A percentile compares a stretch with the other conserved stretches of the same genome.
Conservation (phyloP, 2,113 vertebrate species). For the Ceyx margarethae region DNA sequence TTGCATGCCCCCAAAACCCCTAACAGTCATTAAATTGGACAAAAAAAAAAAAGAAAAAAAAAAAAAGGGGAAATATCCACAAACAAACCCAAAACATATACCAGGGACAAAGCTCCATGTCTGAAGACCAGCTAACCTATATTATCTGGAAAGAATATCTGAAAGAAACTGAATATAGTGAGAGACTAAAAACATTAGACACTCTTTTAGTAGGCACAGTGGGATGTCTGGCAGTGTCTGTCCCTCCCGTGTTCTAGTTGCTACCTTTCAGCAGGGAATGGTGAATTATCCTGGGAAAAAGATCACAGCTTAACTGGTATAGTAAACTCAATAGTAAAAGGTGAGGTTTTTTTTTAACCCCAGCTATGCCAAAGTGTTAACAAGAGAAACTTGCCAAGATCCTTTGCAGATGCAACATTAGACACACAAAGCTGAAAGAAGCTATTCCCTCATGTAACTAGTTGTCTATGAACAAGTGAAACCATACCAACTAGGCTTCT, state of each 20-base stretch:
- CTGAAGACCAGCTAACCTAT: background rate
- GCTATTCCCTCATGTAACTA: background rate
- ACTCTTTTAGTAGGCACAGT: background rate
- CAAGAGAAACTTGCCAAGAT: background rate
- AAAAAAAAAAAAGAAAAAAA: background rate
- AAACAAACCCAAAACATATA: too few species aligned
- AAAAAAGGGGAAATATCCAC: too few species aligned
- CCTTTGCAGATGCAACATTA: background rate
- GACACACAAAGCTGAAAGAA: background rate
- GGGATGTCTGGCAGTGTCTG: background rate
- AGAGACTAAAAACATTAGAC: background rate
- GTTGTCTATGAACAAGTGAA: background rate
- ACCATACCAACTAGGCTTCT: background rate
- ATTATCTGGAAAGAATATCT: background rate
- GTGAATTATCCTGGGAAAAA: background rate
- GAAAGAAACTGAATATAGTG: background rate
- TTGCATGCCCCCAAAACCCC: background rate
- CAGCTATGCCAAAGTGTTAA: background rate
- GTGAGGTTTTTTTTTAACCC: background rate
- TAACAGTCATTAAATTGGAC: background rate
- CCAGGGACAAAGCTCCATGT: background rate
- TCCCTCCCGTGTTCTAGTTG: rapidly evolving
- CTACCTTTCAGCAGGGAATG: background rate
- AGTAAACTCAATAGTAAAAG: background rate
- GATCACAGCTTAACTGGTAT: background rate